Percentiles rank a stretch among this genome's conserved stretches.
These are phyloP conservation scores for Bettongia penicillata DNA, from an alignment of 2,113 vertebrate genomes.

Conservation along the genomic window DNA sequence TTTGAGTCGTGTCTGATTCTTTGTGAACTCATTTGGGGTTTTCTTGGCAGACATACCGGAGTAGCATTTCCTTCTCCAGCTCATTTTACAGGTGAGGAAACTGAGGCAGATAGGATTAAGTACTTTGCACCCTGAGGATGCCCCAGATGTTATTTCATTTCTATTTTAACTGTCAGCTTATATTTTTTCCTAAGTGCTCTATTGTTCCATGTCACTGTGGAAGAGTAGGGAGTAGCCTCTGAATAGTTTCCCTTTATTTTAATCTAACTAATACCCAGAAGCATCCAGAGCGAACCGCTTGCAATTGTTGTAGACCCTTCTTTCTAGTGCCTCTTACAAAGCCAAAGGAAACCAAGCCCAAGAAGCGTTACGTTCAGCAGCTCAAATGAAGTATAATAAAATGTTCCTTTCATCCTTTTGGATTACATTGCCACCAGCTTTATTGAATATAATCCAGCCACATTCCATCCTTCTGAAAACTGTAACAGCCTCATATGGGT, in stretches of 20 bases:
- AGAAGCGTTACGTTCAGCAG: background rate
- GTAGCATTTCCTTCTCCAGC: background rate
- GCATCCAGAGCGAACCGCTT: background rate
- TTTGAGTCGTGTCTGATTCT: background rate
- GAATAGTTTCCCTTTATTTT: background rate
- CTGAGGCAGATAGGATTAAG: background rate
- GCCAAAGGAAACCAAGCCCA: background rate
- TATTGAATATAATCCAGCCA: background rate
- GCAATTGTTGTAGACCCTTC: no score
- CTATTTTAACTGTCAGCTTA: background rate
- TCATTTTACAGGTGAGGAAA: background rate
- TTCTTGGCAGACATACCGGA: no score
- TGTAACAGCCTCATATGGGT: background rate
- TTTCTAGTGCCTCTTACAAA: background rate
- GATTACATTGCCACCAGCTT: background rate
- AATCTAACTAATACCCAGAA: background rate
- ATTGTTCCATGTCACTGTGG: background rate
- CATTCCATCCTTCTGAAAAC: conserved; percentile 16
- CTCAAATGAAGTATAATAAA: conserved; percentile 6
- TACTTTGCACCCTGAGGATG: background rate
- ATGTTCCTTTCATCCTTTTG: conserved; percentile 12
- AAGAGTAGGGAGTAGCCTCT: background rate
- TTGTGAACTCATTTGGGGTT: no score
- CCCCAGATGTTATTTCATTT: background rate
- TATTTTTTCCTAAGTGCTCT: background rate